Evolutionary conservation across 2,113 vertebrate genomes (phyloP), one percentile per base, ranked within the genome.

Genomic region (Pteronura brasiliensis): DNA sequence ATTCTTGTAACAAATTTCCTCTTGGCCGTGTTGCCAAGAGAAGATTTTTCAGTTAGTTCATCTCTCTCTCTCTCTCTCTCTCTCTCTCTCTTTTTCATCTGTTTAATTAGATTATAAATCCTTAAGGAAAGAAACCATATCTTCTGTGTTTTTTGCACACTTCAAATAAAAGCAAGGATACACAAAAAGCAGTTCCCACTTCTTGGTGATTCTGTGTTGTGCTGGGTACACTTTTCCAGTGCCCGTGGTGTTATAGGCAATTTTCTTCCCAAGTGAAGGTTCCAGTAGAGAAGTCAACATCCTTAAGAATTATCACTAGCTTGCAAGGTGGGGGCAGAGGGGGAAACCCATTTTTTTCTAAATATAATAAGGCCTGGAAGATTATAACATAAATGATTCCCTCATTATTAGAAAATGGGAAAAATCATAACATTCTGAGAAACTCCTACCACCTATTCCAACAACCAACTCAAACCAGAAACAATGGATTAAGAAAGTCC

Each of bases 401-500:
- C 27, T 29, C 29, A 23, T 59, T 87, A 95, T 72, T 81, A 79
- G 63, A 74, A 93, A 79, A 93, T 23, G 10, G 27, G 21, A 11
- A 36, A 79, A 49, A 44, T 55, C 36, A 92, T 67, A n/a, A 85
- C 76, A 77, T 52, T 21, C 72, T 44, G 15, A 63, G 39, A 74
- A 67, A 65, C 3, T 39, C n/a, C 52, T 36, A 3, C 21, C 27
- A 1, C 21, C 77, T 90, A 4, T 34, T 85, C n/a, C 13, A 31
- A 67, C 17, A 79, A 82, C 34, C 34, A 4, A 27, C 34, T 42
- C 25, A 63, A 80, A 81, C 59, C 65, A 92, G 81, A 82, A 94
- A 97, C 74, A 97, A 94, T 93, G 36, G 36, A 34, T 80, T 42
- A 55, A 42, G 39, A 74, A 77, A 95, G 84, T 96, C 71, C 84